Conservation (phyloP, 2,797 vertebrate species). For the Girardinus metallicus region DNA sequence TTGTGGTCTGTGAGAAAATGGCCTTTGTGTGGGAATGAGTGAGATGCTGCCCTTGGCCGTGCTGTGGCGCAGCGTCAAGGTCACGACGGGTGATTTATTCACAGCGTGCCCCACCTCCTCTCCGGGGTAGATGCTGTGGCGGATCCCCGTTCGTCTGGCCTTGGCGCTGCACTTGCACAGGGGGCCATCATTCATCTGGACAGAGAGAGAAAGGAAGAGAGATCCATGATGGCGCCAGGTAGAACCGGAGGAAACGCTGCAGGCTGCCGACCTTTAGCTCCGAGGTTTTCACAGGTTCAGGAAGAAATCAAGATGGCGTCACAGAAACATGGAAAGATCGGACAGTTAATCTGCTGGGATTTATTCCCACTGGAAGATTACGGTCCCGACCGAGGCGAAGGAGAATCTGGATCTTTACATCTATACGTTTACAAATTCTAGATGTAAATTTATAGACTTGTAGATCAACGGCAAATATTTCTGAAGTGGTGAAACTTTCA, state of each 20-base stretch:
- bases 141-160: slow-evolving; percentile 94
- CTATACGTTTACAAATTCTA: too few species aligned
- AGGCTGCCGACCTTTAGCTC: slow-evolving; percentile 35
- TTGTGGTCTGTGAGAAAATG: slow-evolving; percentile 19
- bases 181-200: slow-evolving; percentile 98
- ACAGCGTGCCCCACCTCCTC: slow-evolving; percentile 86
- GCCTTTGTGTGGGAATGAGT: slow-evolving; percentile 20
- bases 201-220: slow-evolving; percentile 39
- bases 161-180: slow-evolving; percentile 98
- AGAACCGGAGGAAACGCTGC: neutral
- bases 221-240: too few species aligned
- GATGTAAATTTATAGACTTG: too few species aligned
- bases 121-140: slow-evolving; percentile 98
- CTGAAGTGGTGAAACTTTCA: neutral
- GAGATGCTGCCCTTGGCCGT: slow-evolving; percentile 54
- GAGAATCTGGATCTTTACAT: neutral
- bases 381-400: neutral
- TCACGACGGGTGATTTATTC: slow-evolving; percentile 69
- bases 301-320: neutral
- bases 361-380: neutral
- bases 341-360: neutral
- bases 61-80: slow-evolving; percentile 53
- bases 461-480: neutral
- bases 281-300: slow-evolving; percentile 1
- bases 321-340: neutral